phyloP scores from a whole-genome alignment of 1,140 invertebrate species.

The Vanessa tameamea region DNA sequence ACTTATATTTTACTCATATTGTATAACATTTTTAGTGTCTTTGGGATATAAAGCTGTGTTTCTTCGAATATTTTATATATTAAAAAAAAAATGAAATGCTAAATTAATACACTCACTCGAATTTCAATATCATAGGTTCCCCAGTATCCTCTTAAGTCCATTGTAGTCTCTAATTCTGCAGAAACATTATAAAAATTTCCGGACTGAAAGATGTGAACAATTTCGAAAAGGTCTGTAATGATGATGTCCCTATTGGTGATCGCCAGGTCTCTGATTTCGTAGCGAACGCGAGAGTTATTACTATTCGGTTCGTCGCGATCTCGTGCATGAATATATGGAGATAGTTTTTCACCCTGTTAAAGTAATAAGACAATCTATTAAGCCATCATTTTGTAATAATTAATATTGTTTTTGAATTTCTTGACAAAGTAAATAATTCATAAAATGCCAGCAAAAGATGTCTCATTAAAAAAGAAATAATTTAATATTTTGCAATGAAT shows the following conservation, averaged over 20 bases:
- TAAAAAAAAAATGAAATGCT: no score
- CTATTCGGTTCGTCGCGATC: constrained; percentile 79
- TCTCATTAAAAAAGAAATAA: no score
- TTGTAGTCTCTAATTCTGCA: constrained; percentile 66
- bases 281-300: constrained; percentile 77
- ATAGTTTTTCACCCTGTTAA: constrained; percentile 53
- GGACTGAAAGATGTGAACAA: constrained; percentile 47
- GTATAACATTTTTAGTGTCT: no score
- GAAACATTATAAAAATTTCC: constrained; percentile 37
- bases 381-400: no score
- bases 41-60: no score
- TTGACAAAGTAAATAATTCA: no score
- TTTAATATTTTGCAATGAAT: no score
- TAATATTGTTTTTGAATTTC: no score
- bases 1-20: no score
- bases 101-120: constrained; percentile 55
- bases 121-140: constrained; percentile 77
- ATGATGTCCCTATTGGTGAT: constrained; percentile 50
- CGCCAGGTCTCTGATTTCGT: constrained; percentile 60
- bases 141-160: constrained; percentile 77
- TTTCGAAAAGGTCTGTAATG: constrained; percentile 69
- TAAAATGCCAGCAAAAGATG: no score
- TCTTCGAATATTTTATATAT: no score
- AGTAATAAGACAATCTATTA: not conserved
- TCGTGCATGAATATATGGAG: constrained; percentile 66